Evolutionary conservation across 2,888 invertebrate genomes (phyloP).

Genomic region (Bembecia ichneumoniformis): DNA sequence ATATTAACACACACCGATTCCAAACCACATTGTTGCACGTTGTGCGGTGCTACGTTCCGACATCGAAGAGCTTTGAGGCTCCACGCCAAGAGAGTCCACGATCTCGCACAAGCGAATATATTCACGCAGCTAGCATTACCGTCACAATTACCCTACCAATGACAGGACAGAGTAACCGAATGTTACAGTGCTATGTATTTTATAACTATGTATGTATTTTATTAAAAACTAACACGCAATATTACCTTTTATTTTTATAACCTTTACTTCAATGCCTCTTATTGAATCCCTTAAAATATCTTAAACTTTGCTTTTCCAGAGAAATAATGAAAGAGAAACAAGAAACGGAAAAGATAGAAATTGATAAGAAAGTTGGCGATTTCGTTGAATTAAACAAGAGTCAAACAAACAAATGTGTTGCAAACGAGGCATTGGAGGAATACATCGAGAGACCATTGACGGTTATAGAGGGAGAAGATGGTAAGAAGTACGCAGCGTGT

Average conservation of each 20-base stretch:
- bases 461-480: slow-evolving; percentile 15
- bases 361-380: neutral
- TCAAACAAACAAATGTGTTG: neutral
- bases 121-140: neutral
- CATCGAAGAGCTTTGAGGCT: slow-evolving; percentile 59
- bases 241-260: no score
- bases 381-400: neutral
- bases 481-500: slow-evolving; percentile 35
- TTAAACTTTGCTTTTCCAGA: slow-evolving; percentile 21
- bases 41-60: slow-evolving; percentile 71
- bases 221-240: neutral
- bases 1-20: slow-evolving; percentile 61
- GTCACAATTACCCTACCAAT: neutral
- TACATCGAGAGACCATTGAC: slow-evolving; percentile 3
- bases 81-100: slow-evolving; percentile 64
- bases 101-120: slow-evolving; percentile 1
- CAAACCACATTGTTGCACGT: slow-evolving; percentile 68
- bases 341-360: slow-evolving; percentile 2
- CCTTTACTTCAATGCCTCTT: neutral
- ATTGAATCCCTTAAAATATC: neutral
- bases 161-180: neutral
- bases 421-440: neutral
- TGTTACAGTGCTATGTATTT: neutral
- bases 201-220: neutral
- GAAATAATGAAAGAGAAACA: slow-evolving; percentile 8